Conservation (phyloP, 1,140 invertebrate species). For the Dendroctonus ponderosae region DNA sequence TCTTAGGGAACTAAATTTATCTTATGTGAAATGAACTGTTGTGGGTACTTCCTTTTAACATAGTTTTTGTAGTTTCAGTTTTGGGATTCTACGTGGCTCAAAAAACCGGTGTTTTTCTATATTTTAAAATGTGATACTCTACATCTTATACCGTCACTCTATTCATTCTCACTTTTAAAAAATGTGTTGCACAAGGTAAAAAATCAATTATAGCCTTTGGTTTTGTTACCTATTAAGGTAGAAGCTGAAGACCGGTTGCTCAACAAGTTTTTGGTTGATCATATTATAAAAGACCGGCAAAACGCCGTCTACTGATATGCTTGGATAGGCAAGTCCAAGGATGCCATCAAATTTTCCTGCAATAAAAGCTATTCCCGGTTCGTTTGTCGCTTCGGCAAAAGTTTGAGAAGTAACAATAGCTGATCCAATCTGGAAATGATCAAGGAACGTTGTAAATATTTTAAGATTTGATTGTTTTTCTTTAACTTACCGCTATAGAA, state of each 20-base stretch:
- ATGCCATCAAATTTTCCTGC: conserved; percentile 98
- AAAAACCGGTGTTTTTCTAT: no score
- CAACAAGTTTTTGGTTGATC: conserved; percentile 80
- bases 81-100: no score
- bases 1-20: no score
- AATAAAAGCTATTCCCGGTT: conserved; percentile 88
- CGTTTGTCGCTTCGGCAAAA: conserved; percentile 93
- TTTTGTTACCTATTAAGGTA: conserved; percentile 68
- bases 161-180: no score
- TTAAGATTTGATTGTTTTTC: background rate
- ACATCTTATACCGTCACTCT: background rate
- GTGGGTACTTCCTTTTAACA: no score
- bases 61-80: no score
- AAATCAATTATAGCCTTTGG: no score
- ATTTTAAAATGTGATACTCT: background rate
- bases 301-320: conserved; percentile 88
- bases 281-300: conserved; percentile 92
- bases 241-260: conserved; percentile 88
- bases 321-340: conserved; percentile 86
- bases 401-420: conserved; percentile 73
- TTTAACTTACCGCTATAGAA: conserved; percentile 67
- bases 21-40: no score
- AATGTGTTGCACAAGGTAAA: no score
- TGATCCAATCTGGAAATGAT: conserved; percentile 64
- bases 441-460: background rate